Evolutionary conservation across 2,888 invertebrate genomes (phyloP).

Genomic region (Netelia inedita): DNA sequence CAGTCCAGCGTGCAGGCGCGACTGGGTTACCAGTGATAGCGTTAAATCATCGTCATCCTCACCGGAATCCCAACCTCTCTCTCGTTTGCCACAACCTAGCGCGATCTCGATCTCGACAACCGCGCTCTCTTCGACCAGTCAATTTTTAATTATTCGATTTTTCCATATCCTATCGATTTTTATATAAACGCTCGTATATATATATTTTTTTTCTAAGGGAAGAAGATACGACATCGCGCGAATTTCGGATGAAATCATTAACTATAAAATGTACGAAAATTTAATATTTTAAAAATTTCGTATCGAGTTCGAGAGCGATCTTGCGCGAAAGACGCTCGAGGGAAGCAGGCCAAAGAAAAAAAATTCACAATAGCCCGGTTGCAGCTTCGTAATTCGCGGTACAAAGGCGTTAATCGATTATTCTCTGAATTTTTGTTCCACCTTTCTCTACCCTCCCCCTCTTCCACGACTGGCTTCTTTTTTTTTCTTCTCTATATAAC

Average conservation of each 20-base stretch:
- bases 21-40: slow-evolving; percentile 74
- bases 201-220: too few species aligned
- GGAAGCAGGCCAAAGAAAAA: slow-evolving; percentile 57
- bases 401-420: slow-evolving; percentile 49
- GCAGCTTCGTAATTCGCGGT: neutral
- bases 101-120: neutral
- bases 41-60: slow-evolving; percentile 72
- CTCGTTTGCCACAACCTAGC: slow-evolving; percentile 56
- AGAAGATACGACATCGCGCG: too few species aligned
- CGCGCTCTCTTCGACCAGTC: neutral
- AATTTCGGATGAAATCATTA: too few species aligned
- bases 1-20: slow-evolving; percentile 69
- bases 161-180: too few species aligned
- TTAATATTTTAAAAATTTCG: too few species aligned
- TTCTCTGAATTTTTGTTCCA: slow-evolving; percentile 37
- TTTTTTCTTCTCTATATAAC: slow-evolving; percentile 23
- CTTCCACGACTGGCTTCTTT: neutral
- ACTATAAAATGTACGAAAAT: too few species aligned
- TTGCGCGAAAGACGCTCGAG: slow-evolving; percentile 47
- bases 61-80: slow-evolving; percentile 54
- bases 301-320: neutral
- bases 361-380: slow-evolving; percentile 17
- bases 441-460: slow-evolving; percentile 3
- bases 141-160: neutral
- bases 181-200: too few species aligned